A percentile compares a stretch with the other conserved stretches of the same genome.
Conservation (phyloP, 2,113 vertebrate species). For the Brachyistius frenatus region DNA sequence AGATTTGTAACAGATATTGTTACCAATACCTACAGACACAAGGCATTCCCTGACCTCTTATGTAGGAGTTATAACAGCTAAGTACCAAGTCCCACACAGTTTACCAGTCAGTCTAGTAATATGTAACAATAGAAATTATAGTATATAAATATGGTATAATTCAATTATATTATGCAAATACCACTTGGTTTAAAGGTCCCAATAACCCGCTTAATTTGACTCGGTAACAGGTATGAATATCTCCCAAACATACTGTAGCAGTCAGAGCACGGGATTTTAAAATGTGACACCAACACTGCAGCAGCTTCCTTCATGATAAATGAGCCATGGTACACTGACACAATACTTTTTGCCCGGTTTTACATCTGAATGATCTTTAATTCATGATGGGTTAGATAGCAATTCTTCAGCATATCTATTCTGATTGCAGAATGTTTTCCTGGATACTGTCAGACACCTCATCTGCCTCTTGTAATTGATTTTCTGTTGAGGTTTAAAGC, state of each 20-base stretch:
- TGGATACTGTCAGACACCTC: background rate
- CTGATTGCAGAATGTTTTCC: conserved; percentile 4
- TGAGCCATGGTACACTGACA: background rate
- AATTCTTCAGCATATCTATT: conserved; percentile 21
- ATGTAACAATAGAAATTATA: too few relatives aligned
- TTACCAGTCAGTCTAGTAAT: too few relatives aligned
- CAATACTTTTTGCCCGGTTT: background rate
- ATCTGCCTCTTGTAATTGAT: conserved; percentile 13
- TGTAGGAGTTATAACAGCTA: too few relatives aligned
- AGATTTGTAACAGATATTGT: too few relatives aligned
- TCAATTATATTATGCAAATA: too few relatives aligned
- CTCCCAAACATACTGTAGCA: background rate
- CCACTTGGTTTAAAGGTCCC: too few relatives aligned
- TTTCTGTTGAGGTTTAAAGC: background rate
- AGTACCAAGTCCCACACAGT: too few relatives aligned
- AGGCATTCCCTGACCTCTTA: too few relatives aligned
- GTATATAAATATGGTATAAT: too few relatives aligned
- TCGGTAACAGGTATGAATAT: background rate
- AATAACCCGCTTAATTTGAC: too few relatives aligned
- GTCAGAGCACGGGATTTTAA: background rate
- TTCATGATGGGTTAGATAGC: conserved; percentile 3
- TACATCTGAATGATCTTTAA: conserved; percentile 26
- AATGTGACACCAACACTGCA: conserved; percentile 11
- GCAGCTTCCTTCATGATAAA: conserved; percentile 15
- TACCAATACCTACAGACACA: too few relatives aligned